Percentiles rank a stretch among this genome's conserved stretches.
These are phyloP conservation scores for Himalopsyche phryganea DNA, from an alignment of 1,140 invertebrate genomes.

Conservation along the genomic window DNA sequence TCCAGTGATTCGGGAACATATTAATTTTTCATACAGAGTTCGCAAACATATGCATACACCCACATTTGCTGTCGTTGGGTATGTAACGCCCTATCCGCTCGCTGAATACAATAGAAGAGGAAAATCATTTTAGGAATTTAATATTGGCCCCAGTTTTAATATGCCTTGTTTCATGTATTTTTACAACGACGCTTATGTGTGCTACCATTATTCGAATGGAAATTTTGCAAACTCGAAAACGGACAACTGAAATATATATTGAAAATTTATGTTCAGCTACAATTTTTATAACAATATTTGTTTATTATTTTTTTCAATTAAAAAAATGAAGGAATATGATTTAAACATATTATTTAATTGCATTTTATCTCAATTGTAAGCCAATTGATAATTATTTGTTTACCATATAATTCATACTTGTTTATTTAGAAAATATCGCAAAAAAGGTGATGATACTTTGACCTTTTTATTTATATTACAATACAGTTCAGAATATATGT, in stretches of 20 bases:
- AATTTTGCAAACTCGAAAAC: constrained; percentile 13
- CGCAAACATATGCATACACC: constrained; percentile 14
- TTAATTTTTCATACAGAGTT: not conserved
- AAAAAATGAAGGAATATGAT: too few relatives aligned
- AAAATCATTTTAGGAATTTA: constrained; percentile 33
- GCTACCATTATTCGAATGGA: constrained; percentile 17
- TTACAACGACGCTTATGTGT: constrained; percentile 13
- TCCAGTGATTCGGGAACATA: too few relatives aligned
- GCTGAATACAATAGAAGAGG: constrained; percentile 26
- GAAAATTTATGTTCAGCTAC: too few relatives aligned
- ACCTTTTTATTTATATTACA: too few relatives aligned
- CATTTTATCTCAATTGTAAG: too few relatives aligned
- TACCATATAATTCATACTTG: too few relatives aligned
- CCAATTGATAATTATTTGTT: too few relatives aligned
- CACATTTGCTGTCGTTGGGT: constrained; percentile 3
- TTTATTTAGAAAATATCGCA: too few relatives aligned
- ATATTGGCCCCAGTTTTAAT: constrained; percentile 31
- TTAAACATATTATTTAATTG: too few relatives aligned
- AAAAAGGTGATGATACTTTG: too few relatives aligned
- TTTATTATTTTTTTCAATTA: not conserved
- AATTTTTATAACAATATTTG: not conserved
- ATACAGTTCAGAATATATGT: too few relatives aligned
- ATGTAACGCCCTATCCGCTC: constrained; percentile 2
- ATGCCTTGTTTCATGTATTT: constrained; percentile 26
- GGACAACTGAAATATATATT: too few relatives aligned